Percentiles rank a stretch among this genome's conserved stretches.
Evolutionary conservation across 2,888 invertebrate genomes (phyloP).

Genomic region (Diadegma fenestrale): DNA sequence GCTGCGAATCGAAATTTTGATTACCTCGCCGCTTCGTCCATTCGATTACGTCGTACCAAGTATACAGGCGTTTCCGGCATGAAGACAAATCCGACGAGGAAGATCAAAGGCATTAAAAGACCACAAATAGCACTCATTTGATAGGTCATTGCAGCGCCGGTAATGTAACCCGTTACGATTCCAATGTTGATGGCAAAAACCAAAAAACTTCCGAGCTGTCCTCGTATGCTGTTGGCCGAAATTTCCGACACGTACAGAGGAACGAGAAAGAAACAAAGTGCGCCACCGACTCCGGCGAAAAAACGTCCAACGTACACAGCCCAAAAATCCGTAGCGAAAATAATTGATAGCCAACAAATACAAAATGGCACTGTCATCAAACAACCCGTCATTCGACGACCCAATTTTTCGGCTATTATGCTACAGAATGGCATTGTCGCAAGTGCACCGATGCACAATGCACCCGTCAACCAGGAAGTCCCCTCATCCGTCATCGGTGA

Average conservation of each 20-base stretch:
- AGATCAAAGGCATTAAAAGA: slow-evolving; percentile 83
- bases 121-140: slow-evolving; percentile 83
- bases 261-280: slow-evolving; percentile 86
- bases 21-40: slow-evolving; percentile 82
- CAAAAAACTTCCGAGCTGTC: slow-evolving; percentile 86
- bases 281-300: slow-evolving; percentile 87
- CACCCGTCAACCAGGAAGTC: slow-evolving; percentile 86
- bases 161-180: slow-evolving; percentile 82
- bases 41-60: slow-evolving; percentile 81
- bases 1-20: slow-evolving; percentile 64
- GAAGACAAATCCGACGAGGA: slow-evolving; percentile 83
- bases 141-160: slow-evolving; percentile 85
- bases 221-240: slow-evolving; percentile 86
- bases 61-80: slow-evolving; percentile 87
- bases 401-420: slow-evolving; percentile 85
- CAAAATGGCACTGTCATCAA: slow-evolving; percentile 86
- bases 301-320: slow-evolving; percentile 86
- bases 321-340: slow-evolving; percentile 84
- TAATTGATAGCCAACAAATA: slow-evolving; percentile 87
- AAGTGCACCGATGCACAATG: slow-evolving; percentile 87
- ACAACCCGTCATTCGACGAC: slow-evolving; percentile 86
- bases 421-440: slow-evolving; percentile 85
- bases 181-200: slow-evolving; percentile 86
- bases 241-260: slow-evolving; percentile 89
- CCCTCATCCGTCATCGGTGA: slow-evolving; percentile 85